These are phyloP conservation scores for Carapus acus DNA, from an alignment of 2,797 vertebrate genomes.

Conservation along the genomic window DNA sequence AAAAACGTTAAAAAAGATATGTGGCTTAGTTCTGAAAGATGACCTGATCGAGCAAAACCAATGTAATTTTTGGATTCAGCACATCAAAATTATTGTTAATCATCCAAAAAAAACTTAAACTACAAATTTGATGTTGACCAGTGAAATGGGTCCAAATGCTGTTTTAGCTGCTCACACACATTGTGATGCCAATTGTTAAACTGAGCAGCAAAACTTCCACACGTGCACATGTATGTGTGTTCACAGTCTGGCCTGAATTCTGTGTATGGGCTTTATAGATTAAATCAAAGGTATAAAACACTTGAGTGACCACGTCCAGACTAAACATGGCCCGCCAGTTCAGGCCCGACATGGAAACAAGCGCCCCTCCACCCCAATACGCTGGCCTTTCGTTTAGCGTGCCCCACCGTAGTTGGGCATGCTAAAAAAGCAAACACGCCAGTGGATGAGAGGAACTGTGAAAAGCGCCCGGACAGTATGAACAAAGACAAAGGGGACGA, in stretches of 20 bases:
- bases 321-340: constrained; percentile 37
- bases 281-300: constrained; percentile 4
- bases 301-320: constrained; percentile 18
- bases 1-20: too few species aligned
- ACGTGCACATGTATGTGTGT: too few species aligned
- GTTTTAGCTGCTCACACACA: not conserved
- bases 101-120: too few species aligned
- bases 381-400: constrained; percentile 16
- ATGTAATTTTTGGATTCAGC: too few species aligned
- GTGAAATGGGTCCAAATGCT: too few species aligned
- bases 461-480: constrained; percentile 61
- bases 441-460: constrained; percentile 40
- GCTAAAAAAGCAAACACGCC: constrained; percentile 53
- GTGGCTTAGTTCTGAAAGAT: too few species aligned
- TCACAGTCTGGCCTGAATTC: constrained; percentile 6
- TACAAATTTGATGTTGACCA: too few species aligned
- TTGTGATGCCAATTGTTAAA: not conserved
- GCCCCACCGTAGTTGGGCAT: constrained; percentile 20
- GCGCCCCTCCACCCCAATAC: constrained; percentile 16
- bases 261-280: not conserved
- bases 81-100: too few species aligned
- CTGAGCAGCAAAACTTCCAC: too few species aligned
- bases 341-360: constrained; percentile 19
- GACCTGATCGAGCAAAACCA: too few species aligned
- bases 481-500: constrained; percentile 70